Percentiles rank a stretch among this genome's conserved stretches.
Evolutionary conservation across 2,797 vertebrate genomes (phyloP).

Genomic region (Platyrinchus mystaceus): DNA sequence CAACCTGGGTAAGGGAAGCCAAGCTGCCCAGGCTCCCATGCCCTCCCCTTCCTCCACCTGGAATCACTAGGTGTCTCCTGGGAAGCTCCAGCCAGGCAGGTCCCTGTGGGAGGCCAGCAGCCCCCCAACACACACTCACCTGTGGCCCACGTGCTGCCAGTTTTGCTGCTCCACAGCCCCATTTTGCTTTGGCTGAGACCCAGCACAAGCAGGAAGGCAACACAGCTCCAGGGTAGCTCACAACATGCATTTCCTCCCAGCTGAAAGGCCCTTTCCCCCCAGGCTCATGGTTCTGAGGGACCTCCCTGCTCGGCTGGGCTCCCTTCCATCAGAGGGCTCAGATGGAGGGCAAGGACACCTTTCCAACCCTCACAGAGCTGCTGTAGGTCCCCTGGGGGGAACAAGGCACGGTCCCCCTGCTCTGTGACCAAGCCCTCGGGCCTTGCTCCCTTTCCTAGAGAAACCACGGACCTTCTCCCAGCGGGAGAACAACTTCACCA

Average conservation of each 20-base stretch:
- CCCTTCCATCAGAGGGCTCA: not conserved
- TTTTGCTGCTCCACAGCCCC: not conserved
- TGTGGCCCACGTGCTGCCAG: not conserved
- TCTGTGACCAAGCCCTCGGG: not conserved
- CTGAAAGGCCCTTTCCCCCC: not conserved
- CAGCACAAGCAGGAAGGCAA: not conserved
- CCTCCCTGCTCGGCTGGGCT: not conserved
- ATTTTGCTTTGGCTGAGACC: fast-evolving
- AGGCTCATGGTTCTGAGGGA: not conserved
- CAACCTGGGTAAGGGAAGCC: conserved; percentile 81
- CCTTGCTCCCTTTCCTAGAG: conserved; percentile 74
- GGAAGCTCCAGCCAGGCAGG: not conserved
- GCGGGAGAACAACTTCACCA: conserved; percentile 86
- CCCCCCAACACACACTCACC: too few species aligned
- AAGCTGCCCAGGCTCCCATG: not conserved
- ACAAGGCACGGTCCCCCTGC: not conserved
- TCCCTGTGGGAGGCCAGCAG: not conserved
- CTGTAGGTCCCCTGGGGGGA: too few species aligned
- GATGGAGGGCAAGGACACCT: not conserved
- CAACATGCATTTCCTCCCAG: not conserved
- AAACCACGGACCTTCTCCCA: conserved; percentile 83
- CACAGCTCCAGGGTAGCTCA: not conserved
- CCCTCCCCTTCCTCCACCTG: not conserved
- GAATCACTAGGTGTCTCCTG: not conserved
- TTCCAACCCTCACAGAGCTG: not conserved